Percentiles rank a stretch among this genome's conserved stretches.
These are phyloP conservation scores for Smittia aterrima DNA, from an alignment of 2,888 invertebrate species.

Conservation along the genomic window DNA sequence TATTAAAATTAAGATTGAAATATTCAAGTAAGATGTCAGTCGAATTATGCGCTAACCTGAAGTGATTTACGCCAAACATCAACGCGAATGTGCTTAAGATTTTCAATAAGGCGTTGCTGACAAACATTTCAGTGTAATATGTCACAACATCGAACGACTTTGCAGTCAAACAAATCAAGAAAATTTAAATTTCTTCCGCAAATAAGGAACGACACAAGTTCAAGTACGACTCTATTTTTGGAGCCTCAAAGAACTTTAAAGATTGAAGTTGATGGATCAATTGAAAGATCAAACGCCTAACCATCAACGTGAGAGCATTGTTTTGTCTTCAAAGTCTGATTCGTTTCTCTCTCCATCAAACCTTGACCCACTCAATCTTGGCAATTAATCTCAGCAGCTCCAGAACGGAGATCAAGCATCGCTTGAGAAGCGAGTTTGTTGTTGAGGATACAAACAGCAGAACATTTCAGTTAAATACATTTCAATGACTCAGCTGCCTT, in stretches of 20 bases:
- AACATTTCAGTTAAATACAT: neutral
- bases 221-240: neutral
- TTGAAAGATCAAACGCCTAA: no score
- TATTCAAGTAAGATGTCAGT: neutral
- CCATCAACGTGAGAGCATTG: neutral
- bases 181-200: no score
- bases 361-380: neutral
- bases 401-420: no score
- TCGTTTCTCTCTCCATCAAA: neutral
- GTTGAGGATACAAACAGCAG: neutral
- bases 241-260: no score
- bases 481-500: conserved; percentile 2
- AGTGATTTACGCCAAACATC: neutral
- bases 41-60: neutral
- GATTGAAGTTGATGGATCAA: neutral
- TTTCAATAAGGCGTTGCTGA: conserved; percentile 1
- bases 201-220: no score
- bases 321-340: neutral
- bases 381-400: no score
- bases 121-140: conserved; percentile 2
- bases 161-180: neutral
- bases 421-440: no score
- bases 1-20: neutral
- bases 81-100: conserved; percentile 4
- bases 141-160: conserved; percentile 12